phyloP scores from a whole-genome alignment of 2,888 invertebrate species.

The Thalpophila matura region DNA sequence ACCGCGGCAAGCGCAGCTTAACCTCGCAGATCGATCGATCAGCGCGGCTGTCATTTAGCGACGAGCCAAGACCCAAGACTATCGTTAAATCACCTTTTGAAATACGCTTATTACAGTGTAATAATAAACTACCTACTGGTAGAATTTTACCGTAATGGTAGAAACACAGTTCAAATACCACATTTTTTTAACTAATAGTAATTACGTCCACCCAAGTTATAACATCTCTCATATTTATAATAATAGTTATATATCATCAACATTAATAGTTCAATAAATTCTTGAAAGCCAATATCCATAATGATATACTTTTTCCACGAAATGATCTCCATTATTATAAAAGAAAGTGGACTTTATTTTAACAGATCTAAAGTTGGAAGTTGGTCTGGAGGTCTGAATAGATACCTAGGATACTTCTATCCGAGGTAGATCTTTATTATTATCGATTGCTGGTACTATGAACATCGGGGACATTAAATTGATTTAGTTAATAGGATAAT shows the following conservation, averaged over 20 bases:
- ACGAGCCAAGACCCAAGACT: no score
- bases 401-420: conserved; percentile 16
- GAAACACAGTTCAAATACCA: no score
- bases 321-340: not conserved
- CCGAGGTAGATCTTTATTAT: conserved; percentile 13
- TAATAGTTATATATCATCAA: not conserved
- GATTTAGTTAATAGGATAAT: conserved; percentile 2
- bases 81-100: no score
- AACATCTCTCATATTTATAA: not conserved
- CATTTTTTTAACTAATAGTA: no score
- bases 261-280: conserved; percentile 1
- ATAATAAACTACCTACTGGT: no score
- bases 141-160: no score
- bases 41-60: no score
- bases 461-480: conserved; percentile 37
- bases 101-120: no score
- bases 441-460: conserved; percentile 36
- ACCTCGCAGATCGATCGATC: no score
- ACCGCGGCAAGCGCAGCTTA: no score
- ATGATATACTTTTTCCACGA: not conserved
- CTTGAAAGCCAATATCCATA: conserved; percentile 12
- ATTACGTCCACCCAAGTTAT: no score
- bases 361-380: conserved; percentile 1
- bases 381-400: not conserved
- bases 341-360: conserved; percentile 13